Base-by-base conservation (phyloP, 2,888 invertebrate genomes). In the Nebria salina region DNA sequence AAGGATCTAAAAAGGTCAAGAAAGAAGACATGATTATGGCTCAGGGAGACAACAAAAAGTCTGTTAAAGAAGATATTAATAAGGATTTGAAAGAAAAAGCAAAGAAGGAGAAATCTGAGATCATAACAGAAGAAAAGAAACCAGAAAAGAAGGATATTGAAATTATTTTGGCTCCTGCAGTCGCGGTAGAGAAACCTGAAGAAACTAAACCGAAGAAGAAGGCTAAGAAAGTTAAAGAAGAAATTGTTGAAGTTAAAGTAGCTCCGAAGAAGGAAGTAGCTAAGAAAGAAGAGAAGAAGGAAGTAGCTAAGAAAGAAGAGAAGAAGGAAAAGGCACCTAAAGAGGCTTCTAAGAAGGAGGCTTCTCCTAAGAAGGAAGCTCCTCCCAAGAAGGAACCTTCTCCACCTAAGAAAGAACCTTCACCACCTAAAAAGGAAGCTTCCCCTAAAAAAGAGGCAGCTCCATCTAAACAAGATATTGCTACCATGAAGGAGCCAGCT, bases 61-160 rank as follows among this genome's bases (percentile, higher is more conserved):
- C 88, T 25, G 88, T 88, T n/a, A 90, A 91, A 83, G 90, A 91
- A 83, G 90, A 89, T 7, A 89, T 89, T 72, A 91, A 91, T 83
- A 90, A 90, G 82, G 90, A 90, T 83, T 84, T 90, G 78, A 89
- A 89, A 82, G 89, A 90, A 81, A 89, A 89, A 77, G 89, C 89
- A 80, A 85, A 85, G 75, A 85, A 86, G 80, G 81, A 83, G 54
- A 82, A 78, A 65, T 83, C 83, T 88, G 81, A 84, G 82, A 82
- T 82, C 77, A 83, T 79, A 0, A 81, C 81, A 72, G 85, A 84
- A 25, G 82, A 83, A 76, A 85, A 85, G 70, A 85, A 86, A 76
- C 82, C 84, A 25, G 85, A 85, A 68, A 83, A 83, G 66, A 90
- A 90, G 83, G 86, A 86, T 72, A 86, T 75, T 85, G 82, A 86